Conservation (phyloP, 2,888 invertebrate genomes). For the Dryadula phaetusa region DNA sequence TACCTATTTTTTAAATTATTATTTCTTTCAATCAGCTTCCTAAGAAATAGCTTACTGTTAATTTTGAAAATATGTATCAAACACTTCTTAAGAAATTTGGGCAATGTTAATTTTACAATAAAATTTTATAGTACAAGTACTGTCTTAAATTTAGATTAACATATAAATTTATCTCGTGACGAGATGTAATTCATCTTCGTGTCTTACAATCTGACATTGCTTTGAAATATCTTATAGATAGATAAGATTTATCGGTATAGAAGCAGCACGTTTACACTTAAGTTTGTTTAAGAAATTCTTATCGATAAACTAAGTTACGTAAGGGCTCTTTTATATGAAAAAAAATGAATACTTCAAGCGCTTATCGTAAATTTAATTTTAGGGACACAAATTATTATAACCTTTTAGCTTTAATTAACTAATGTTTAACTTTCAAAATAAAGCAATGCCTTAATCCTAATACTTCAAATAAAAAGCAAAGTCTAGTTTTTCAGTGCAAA, state of each 20-base stretch:
- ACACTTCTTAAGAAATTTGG: no score
- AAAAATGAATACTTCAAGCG: not conserved
- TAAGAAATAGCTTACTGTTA: no score
- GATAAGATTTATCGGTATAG: conserved; percentile 36
- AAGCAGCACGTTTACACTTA: conserved; percentile 37
- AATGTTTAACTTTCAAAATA: not conserved
- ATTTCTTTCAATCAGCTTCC: no score
- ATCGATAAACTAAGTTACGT: conserved; percentile 26
- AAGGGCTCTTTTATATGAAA: not conserved
- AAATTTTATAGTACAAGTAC: not conserved
- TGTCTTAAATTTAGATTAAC: conserved; percentile 11
- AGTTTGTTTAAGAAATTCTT: conserved; percentile 33
- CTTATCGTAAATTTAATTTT: not conserved
- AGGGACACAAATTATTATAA: not conserved
- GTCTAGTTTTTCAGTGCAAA: no score
- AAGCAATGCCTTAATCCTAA: no score
- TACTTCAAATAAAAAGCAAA: no score
- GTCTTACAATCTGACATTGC: conserved; percentile 44
- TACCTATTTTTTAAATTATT: no score
- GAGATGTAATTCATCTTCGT: conserved; percentile 40
- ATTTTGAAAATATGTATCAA: no score
- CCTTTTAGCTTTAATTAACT: not conserved
- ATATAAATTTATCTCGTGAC: conserved; percentile 21
- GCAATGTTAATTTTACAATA: not conserved
- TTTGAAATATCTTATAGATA: conserved; percentile 34